A percentile compares a stretch with the other conserved stretches of the same genome.
These are phyloP conservation scores for Parauchenoglanis punctatus DNA, from an alignment of 2,797 vertebrate species.

Conservation along the genomic window DNA sequence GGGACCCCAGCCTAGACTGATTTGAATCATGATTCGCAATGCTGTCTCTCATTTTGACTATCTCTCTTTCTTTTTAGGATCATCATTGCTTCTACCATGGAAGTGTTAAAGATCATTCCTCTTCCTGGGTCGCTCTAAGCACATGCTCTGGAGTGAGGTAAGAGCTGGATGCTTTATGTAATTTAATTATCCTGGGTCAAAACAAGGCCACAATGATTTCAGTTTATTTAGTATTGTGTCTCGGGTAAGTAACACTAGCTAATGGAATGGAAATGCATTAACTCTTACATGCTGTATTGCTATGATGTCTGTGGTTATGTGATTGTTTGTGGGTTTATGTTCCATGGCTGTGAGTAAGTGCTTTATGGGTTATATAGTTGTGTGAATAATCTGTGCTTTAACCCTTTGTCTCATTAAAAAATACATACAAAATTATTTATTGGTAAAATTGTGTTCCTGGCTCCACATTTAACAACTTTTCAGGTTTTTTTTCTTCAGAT, in stretches of 20 bases:
- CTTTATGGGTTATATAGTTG: not conserved
- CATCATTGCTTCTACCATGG: slow-evolving; percentile 84
- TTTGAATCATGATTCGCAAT: slow-evolving; percentile 10
- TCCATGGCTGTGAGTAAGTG: not conserved
- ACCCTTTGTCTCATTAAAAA: no score
- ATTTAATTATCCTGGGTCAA: slow-evolving; percentile 42
- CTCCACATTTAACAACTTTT: no score
- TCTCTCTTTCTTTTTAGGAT: slow-evolving; percentile 63
- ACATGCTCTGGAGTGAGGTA: slow-evolving; percentile 81
- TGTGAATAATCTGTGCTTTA: not conserved
- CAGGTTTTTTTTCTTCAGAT: no score
- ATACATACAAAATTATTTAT: no score
- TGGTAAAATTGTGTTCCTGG: no score
- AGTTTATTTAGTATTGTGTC: slow-evolving; percentile 26
- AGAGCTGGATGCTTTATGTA: slow-evolving; percentile 19
- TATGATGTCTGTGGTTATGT: not conserved
- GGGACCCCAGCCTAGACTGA: not conserved
- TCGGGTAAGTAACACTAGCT: not conserved
- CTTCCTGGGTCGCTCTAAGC: slow-evolving; percentile 79
- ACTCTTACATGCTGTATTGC: not conserved
- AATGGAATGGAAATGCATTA: not conserved
- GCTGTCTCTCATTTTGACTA: slow-evolving; percentile 43
- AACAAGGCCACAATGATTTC: slow-evolving; percentile 24
- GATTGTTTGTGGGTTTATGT: not conserved
- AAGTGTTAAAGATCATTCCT: slow-evolving; percentile 69